Evolutionary conservation across 1,140 invertebrate genomes (phyloP), one percentile per base, ranked within the genome.

Genomic region (Bombus affinis): DNA sequence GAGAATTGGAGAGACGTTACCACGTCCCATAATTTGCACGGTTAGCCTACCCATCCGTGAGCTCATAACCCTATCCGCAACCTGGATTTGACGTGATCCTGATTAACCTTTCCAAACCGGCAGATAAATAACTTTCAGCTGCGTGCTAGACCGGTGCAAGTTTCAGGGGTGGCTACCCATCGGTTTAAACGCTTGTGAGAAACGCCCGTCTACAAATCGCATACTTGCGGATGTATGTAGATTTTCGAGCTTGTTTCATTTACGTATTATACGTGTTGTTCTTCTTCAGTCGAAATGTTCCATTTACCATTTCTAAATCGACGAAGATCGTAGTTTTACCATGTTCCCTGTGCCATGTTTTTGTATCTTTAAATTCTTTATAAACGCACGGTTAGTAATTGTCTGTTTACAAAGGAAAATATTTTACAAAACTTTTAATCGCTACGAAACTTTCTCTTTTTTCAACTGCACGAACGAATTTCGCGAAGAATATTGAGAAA

Each of bases 51-150:
- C 71, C 59, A 10, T 25, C n/a, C 39, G 47, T 32, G 28, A 62
- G 12, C 28, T 12, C 28, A 42, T 79, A 70, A 37, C n/a, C 80
- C 37, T 10, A 53, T 12, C 10, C 42, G 25, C 28, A 8, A 42
- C 18, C 78, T 53, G 65, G 28, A 12, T 70, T 53, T 53, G 72
- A 66, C 81, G 72, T 65, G 81, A 76, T 66, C 72, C 81, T 76
- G 81, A 83, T 83, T 83, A 76, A 83, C 81, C 72, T 75, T 75
- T 75, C 74, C 72, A 74, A 68, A 37, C 70, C 15, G 53, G 13
- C 35, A 57, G 81, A 82, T 47, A 65, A 62, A 72, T 75, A 57
- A 25, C 42, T 53, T 22, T 32, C 25, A 4, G 18, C 6, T 0
- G 37, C 35, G 25, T 25, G 32, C 35, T 2, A 9, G 3, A 9